phyloP scores from a whole-genome alignment of 2,797 vertebrate genomes.

The Neopelma chrysocephalum region DNA sequence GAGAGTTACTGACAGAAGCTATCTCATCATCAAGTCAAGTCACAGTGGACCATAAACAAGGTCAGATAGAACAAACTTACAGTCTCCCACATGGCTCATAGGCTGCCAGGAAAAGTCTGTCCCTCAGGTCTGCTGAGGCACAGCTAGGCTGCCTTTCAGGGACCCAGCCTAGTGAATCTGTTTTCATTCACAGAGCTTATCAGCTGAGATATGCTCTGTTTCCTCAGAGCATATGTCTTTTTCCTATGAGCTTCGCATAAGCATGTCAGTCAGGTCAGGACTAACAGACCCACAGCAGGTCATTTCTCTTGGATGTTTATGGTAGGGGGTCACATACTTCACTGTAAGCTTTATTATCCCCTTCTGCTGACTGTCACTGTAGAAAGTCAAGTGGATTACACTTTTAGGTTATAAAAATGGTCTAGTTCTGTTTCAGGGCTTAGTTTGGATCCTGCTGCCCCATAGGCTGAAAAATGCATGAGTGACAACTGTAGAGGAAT shows the following conservation, averaged over 20 bases:
- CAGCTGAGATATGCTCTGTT: neutral
- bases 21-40: neutral
- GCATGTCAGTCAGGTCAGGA: neutral
- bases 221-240: too few species aligned
- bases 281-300: neutral
- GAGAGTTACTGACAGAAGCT: neutral
- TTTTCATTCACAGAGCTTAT: neutral
- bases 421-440: neutral
- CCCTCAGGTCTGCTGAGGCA: neutral
- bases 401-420: neutral
- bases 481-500: neutral
- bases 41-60: neutral
- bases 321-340: neutral
- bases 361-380: neutral
- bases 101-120: neutral
- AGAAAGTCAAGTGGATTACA: neutral
- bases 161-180: neutral
- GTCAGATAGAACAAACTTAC: conserved; percentile 4
- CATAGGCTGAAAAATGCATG: neutral
- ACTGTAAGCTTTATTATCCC: neutral
- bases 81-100: neutral
- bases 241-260: neutral
- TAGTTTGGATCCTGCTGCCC: neutral
- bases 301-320: neutral
- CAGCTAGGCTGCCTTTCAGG: neutral